These are phyloP conservation scores for Falco cherrug DNA, from an alignment of 2,797 vertebrate genomes.

Conservation along the genomic window DNA sequence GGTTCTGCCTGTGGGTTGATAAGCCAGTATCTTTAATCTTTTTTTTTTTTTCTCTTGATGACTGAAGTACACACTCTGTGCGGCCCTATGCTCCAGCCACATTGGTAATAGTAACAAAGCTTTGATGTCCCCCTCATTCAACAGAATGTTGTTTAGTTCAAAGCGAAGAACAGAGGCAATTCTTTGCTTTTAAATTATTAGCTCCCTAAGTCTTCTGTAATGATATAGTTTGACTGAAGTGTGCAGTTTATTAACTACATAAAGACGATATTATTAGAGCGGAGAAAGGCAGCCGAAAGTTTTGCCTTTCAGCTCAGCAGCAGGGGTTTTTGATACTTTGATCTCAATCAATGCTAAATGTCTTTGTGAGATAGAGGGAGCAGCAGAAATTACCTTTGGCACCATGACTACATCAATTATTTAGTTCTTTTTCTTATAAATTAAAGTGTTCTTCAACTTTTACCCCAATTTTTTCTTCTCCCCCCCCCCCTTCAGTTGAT, in stretches of 20 bases:
- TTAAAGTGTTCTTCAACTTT: slow-evolving; percentile 81
- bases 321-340: slow-evolving; percentile 86
- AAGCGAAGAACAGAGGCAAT: slow-evolving; percentile 84
- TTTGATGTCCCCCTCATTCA: slow-evolving; percentile 89
- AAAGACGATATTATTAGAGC: slow-evolving; percentile 90
- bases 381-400: slow-evolving; percentile 83
- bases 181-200: slow-evolving; percentile 89
- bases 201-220: slow-evolving; percentile 86
- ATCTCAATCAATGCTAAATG: slow-evolving; percentile 91
- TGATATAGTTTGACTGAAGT: slow-evolving; percentile 88
- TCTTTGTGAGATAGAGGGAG: slow-evolving; percentile 84
- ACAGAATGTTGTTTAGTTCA: slow-evolving; percentile 89
- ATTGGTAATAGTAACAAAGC: slow-evolving; percentile 81
- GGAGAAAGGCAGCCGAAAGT: slow-evolving; percentile 81
- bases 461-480: slow-evolving; percentile 63
- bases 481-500: neutral
- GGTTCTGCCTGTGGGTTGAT: slow-evolving; percentile 73
- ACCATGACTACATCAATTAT: slow-evolving; percentile 81
- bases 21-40: slow-evolving; percentile 79
- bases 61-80: slow-evolving; percentile 79
- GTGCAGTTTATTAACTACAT: slow-evolving; percentile 91
- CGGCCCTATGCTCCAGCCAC: slow-evolving; percentile 82
- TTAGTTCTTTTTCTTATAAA: slow-evolving; percentile 82
- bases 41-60: slow-evolving; percentile 52
- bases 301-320: slow-evolving; percentile 88